phyloP scores from a whole-genome alignment of 2,888 invertebrate species.

The Pherbina coryleti region DNA sequence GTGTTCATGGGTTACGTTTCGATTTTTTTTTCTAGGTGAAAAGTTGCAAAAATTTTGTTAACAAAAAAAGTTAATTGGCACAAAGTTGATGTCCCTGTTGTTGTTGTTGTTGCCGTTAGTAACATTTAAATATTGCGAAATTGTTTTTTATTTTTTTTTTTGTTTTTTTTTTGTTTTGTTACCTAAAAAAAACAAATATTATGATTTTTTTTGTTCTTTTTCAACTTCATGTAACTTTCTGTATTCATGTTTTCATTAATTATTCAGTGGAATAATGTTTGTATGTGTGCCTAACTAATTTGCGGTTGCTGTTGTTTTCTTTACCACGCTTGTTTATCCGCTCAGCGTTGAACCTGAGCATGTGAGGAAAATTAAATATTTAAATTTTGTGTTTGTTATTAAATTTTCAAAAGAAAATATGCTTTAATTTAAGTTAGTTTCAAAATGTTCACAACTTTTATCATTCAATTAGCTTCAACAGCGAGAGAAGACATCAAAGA shows the following conservation, averaged over 20 bases:
- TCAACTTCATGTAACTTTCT: neutral
- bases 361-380: neutral
- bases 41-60: constrained; percentile 12
- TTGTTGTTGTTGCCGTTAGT: neutral
- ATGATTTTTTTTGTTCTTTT: neutral
- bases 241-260: neutral
- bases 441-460: too few species aligned
- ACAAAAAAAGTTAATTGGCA: constrained; percentile 27
- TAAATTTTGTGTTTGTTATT: neutral
- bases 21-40: neutral
- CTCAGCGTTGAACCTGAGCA: neutral
- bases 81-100: constrained; percentile 6
- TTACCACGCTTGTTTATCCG: neutral
- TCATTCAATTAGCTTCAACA: too few species aligned
- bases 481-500: too few species aligned
- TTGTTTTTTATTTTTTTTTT: neutral
- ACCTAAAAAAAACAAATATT: neutral
- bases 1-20: neutral
- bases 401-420: too few species aligned
- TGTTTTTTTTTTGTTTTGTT: neutral
- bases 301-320: neutral
- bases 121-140: neutral
- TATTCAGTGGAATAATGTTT: neutral
- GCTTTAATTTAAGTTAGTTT: too few species aligned
- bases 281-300: neutral